Evolutionary conservation across 2,797 vertebrate species (phyloP).

Genomic region (Gymnopithys bicolor): DNA sequence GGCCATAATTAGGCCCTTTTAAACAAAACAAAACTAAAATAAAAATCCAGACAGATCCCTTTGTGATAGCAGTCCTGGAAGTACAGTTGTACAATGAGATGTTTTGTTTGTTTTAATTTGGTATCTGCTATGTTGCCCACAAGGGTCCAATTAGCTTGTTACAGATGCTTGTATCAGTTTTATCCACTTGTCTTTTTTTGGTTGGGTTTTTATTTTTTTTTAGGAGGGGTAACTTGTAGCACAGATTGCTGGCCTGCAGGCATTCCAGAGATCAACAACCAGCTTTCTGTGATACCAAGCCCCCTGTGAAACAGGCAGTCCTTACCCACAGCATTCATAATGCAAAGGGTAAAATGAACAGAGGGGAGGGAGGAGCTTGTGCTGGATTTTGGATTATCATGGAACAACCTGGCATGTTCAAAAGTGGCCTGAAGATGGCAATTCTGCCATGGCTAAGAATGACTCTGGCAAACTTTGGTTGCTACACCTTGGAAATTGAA

Average conservation of each 20-base stretch:
- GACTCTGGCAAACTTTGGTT: background rate
- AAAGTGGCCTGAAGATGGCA: constrained; percentile 41
- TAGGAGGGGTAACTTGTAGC: constrained; percentile 75
- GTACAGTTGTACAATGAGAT: constrained; percentile 79
- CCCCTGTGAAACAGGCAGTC: constrained; percentile 55
- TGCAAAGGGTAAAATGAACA: background rate
- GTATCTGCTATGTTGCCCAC: constrained; percentile 86
- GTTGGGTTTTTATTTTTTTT: background rate
- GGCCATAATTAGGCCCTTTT: constrained; percentile 88
- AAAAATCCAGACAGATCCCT: constrained; percentile 29
- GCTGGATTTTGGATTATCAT: background rate
- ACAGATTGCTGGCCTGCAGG: constrained; percentile 85
- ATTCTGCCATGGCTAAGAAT: constrained; percentile 5
- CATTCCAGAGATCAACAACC: constrained; percentile 79
- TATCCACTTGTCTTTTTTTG: constrained; percentile 63
- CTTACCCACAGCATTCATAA: constrained; percentile 70
- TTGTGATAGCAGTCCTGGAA: constrained; percentile 83
- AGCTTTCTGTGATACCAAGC: constrained; percentile 74
- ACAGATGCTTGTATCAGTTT: constrained; percentile 86
- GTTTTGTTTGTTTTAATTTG: constrained; percentile 92
- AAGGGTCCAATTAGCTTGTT: constrained; percentile 92
- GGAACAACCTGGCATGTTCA: background rate
- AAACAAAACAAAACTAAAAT: constrained; percentile 46
- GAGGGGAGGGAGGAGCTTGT: constrained; percentile 25
- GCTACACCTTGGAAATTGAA: background rate